A percentile compares a stretch with the other conserved stretches of the same genome.
Conservation (phyloP, 2,113 vertebrate genomes). For the Heloderma charlesbogerti region DNA sequence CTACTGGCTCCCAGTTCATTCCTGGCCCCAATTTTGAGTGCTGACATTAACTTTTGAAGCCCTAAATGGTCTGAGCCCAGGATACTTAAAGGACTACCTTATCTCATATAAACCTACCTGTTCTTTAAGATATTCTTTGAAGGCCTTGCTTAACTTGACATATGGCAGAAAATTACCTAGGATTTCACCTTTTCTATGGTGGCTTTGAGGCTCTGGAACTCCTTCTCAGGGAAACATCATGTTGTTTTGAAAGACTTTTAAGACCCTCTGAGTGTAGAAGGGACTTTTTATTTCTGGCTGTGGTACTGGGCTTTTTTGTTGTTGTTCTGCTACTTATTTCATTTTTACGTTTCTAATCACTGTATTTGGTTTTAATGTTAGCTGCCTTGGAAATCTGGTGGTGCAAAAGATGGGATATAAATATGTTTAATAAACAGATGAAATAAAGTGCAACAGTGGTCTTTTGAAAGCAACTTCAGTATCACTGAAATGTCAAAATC, state of each 20-base stretch:
- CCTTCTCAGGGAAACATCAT: background rate
- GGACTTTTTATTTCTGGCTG: background rate
- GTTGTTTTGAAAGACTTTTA: background rate
- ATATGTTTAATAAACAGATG: background rate
- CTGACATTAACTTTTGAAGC: background rate
- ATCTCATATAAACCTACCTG: background rate
- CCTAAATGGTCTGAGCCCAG: background rate
- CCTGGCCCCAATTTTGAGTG: background rate
- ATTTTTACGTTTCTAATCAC: background rate
- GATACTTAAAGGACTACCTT: background rate
- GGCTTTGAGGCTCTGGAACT: background rate
- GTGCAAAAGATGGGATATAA: background rate
- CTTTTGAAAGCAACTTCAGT: background rate
- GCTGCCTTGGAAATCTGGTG: background rate
- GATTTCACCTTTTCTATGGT: background rate
- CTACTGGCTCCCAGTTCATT: background rate
- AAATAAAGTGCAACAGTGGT: background rate
- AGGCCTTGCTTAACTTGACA: background rate
- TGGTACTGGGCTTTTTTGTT: background rate
- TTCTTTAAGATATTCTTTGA: background rate
- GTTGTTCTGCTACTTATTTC: background rate
- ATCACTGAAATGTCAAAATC: background rate
- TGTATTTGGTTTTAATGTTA: background rate
- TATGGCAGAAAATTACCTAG: background rate
- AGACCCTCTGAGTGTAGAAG: background rate